phyloP scores from a whole-genome alignment of 53 echinoderm and acorn worm genomes.

The Antedon mediterranea region DNA sequence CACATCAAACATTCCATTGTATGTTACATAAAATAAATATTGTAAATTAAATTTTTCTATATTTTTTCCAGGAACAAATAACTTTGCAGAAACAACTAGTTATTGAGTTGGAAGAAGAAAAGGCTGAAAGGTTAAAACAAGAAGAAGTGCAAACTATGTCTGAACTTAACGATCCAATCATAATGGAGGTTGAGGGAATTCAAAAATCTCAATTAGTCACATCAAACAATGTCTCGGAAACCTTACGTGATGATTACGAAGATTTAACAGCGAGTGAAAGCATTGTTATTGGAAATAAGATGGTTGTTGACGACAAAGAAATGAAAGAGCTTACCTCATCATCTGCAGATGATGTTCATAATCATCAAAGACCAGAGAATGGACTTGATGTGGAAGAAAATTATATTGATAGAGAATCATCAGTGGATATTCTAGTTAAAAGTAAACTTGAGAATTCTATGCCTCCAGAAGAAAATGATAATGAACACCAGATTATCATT shows the following conservation, averaged over 20 bases:
- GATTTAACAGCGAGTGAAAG: background rate
- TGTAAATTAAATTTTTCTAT: background rate
- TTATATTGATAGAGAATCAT: background rate
- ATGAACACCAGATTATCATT: background rate
- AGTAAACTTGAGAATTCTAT: background rate
- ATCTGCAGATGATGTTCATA: background rate
- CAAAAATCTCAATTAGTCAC: background rate
- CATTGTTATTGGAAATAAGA: background rate
- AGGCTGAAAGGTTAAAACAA: background rate
- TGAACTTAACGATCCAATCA: slow-evolving; percentile 12
- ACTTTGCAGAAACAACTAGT: slow-evolving; percentile 57
- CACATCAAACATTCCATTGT: too few species aligned
- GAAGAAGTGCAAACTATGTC: slow-evolving; percentile 5
- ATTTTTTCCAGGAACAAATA: slow-evolving; percentile 51
- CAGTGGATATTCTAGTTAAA: background rate
- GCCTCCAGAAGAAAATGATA: background rate
- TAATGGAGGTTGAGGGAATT: slow-evolving; percentile 7
- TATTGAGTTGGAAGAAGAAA: slow-evolving; percentile 47
- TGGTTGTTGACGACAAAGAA: background rate
- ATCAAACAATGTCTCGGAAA: background rate
- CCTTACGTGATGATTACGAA: background rate
- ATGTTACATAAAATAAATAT: too few species aligned
- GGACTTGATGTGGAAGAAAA: background rate
- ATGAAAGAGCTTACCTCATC: background rate
- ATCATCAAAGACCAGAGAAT: background rate